Percentiles rank a stretch among this genome's conserved stretches.
phyloP scores from a whole-genome alignment of 1,140 invertebrate species.

The Sycophila sp. region DNA sequence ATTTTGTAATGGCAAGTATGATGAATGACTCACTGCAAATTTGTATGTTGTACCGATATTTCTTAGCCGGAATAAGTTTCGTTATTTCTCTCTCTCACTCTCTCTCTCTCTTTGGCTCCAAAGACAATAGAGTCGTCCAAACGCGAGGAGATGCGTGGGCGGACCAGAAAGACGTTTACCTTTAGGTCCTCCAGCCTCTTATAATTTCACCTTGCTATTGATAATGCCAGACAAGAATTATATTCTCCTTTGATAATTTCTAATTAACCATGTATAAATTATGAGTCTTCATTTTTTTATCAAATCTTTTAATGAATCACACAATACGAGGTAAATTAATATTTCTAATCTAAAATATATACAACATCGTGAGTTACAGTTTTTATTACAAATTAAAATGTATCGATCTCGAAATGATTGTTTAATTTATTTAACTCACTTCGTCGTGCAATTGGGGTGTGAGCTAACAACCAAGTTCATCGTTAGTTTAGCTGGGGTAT shows the following conservation, averaged over 20 bases:
- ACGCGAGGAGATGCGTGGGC: slow-evolving; percentile 48
- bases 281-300: too few relatives aligned
- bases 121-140: slow-evolving; percentile 55
- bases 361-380: too few relatives aligned
- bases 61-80: neutral
- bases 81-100: neutral
- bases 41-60: neutral
- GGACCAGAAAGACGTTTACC: slow-evolving; percentile 35
- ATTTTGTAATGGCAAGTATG: neutral
- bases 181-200: slow-evolving; percentile 41
- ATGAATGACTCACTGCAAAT: neutral
- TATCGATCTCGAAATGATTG: too few relatives aligned
- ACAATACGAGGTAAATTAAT: too few relatives aligned
- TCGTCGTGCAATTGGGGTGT: too few relatives aligned
- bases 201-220: slow-evolving; percentile 45
- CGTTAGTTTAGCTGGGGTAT: too few relatives aligned
- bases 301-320: too few relatives aligned
- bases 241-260: neutral
- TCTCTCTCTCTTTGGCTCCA: slow-evolving; percentile 7
- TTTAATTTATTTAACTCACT: too few relatives aligned
- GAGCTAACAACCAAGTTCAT: too few relatives aligned
- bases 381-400: too few relatives aligned
- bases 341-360: too few relatives aligned
- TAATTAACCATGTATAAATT: neutral
- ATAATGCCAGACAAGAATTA: slow-evolving; percentile 30